Evolutionary conservation across 2,797 vertebrate genomes (phyloP), one percentile per base, ranked within the genome.

Genomic region (Cetoscarus ocellatus): DNA sequence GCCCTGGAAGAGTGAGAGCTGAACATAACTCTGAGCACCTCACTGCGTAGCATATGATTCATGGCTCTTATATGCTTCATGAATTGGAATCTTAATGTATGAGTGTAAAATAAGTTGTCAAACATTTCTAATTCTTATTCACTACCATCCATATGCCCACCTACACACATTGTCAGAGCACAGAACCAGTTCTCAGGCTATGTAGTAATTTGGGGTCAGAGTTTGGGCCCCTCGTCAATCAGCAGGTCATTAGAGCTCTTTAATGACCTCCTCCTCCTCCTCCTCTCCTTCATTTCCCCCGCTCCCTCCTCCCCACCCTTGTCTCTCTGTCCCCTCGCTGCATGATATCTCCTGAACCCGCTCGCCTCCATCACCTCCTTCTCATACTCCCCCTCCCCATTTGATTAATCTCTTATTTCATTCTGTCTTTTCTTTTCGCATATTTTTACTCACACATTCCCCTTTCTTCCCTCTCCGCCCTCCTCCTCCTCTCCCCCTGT

Each of bases 161-260:
- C 44, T 19, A 56, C 56, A 55, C 68, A 54, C 70, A 54, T 44
- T 53, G 17, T 45, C 59, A 58, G 77, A 88, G 62, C 67, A 53
- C 55, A 66, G 68, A 45, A 44, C 72, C 73, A 78, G 84, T 94
- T 94, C 91, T 95, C 93, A 95, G 91, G 91, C 89, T 91, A 87
- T 85, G 75, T 51, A 88, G 89, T 92, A 92, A 92, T 91, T 90
- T 89, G 77, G 90, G 93, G 93, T 94, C 93, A 93, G 88, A 87
- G 88, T 92, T 91, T 91, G 88, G 88, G 86, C 81, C 87, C 85
- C 93, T 92, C 82, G 62, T 95, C 94, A 91, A 94, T 95, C 94
- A 93, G 73, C 90, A 88, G 89, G 86, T 94, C 91, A 94, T 94
- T 94, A 94, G 87, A 93, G 82, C 78, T 86, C 84, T 92, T 92